Base-by-base conservation (phyloP, 2,888 invertebrate species). In the Ormyrus nitidulus region DNA sequence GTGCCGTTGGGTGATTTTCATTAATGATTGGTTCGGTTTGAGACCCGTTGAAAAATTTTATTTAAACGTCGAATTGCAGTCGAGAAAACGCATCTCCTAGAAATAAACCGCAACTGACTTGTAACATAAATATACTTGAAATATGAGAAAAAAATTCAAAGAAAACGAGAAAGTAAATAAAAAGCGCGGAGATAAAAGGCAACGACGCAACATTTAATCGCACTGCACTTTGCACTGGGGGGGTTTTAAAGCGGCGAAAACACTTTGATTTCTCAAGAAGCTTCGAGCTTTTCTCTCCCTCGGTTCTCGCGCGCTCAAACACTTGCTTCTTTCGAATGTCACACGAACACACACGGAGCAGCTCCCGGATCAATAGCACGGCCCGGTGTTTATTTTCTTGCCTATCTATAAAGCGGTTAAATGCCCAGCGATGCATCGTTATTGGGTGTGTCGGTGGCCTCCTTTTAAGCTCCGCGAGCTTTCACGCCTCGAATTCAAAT, bases 351-450 rank as follows among this genome's bases (percentile, higher is more conserved):
- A 10, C n/a, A 19, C 4, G n/a, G 58, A 9, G 6, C 6, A 5
- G n/a, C 46, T 11, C 11, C 13, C 61, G 69, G 72, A 74, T 74
- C 73, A 74, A 72, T 72, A 72, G 62, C 62, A 62, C 72, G 62
- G 53, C 44, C 19, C 53, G 53, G 13, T 72, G 46, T 53, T 58
- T 49, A 56, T 13, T 48, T 19, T 73, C 44, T 65, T 65, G 34
- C 34, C 34, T 34, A 4, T 34, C 34, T 34, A 34, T 34, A 34
- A 34, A 34, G 34, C 34, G 34, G 34, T 34, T 4, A 34, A 34
- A 34, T 34, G 34, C 2, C 34, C 34, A 34, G 34, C 34, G 34
- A 34, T 4, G 34, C 34, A 34, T 34, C 34, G 34, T 3, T 59
- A 34, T 59, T 59, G 59, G 34, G 34, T 34, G 59, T 59, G 10